Conservation (phyloP, 2,888 invertebrate species). For the Morinoia aosen region DNA sequence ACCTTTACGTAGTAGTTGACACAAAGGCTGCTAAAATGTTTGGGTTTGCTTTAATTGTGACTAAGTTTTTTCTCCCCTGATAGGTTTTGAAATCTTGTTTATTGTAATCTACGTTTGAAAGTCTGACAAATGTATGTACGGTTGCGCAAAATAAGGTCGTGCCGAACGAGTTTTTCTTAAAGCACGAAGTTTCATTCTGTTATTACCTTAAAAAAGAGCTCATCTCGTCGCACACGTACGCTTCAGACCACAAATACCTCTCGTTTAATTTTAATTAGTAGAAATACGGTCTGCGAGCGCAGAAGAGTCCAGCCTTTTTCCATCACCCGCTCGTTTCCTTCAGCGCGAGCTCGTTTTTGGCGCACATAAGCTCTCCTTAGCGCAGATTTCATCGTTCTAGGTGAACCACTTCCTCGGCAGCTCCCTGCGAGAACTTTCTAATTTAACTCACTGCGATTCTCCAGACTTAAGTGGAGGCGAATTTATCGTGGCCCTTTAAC, state of each 20-base stretch:
- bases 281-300: background rate
- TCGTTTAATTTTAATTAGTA: background rate
- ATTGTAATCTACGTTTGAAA: background rate
- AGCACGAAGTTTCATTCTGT: background rate
- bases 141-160: background rate
- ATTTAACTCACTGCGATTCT: background rate
- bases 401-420: conserved; percentile 24
- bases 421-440: conserved; percentile 15
- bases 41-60: background rate
- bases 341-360: background rate
- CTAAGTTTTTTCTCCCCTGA: background rate
- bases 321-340: background rate
- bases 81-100: background rate
- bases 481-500: conserved; percentile 35
- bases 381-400: background rate
- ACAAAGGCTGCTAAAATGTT: background rate
- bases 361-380: background rate
- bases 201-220: background rate
- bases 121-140: background rate
- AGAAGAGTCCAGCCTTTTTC: background rate
- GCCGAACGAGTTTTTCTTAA: background rate
- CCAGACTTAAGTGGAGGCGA: background rate
- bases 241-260: background rate
- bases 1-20: background rate
- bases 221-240: background rate